Conservation (phyloP, 1,140 invertebrate species). For the Lordiphosa mommai region DNA sequence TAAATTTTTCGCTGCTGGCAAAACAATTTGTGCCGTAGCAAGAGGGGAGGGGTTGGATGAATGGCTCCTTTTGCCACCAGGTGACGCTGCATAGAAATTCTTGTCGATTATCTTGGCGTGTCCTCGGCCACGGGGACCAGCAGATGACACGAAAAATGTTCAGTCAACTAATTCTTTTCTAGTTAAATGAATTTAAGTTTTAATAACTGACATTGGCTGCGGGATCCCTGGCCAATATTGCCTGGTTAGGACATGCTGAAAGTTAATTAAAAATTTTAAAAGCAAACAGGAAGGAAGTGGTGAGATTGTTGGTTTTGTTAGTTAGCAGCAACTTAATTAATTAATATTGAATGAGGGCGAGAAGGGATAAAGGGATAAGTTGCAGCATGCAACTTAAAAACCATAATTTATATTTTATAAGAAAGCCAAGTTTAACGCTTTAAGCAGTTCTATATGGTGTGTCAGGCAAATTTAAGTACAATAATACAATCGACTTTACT, state of each 20-base stretch:
- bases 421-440: no score
- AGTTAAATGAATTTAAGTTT: slow-evolving; percentile 71
- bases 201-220: slow-evolving; percentile 51
- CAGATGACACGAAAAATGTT: slow-evolving; percentile 52
- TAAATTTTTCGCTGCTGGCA: slow-evolving; percentile 61
- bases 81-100: slow-evolving; percentile 34
- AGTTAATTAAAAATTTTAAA: slow-evolving; percentile 70
- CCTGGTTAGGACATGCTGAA: slow-evolving; percentile 23
- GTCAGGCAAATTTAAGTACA: no score
- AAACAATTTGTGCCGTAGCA: slow-evolving; percentile 66
- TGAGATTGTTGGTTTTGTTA: slow-evolving; percentile 9
- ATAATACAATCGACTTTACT: no score
- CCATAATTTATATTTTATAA: no score
- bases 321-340: slow-evolving; percentile 1
- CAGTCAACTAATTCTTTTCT: slow-evolving; percentile 46
- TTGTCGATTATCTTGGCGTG: slow-evolving; percentile 35
- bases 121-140: slow-evolving; percentile 14
- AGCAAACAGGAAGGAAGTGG: slow-evolving; percentile 4
- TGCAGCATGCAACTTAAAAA: neutral
- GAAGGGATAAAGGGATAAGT: no score
- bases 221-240: slow-evolving; percentile 18
- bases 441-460: no score
- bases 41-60: slow-evolving; percentile 1
- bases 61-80: slow-evolving; percentile 15
- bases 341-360: no score